phyloP scores from a whole-genome alignment of 2,888 invertebrate genomes.

The Lysandra bellargus region DNA sequence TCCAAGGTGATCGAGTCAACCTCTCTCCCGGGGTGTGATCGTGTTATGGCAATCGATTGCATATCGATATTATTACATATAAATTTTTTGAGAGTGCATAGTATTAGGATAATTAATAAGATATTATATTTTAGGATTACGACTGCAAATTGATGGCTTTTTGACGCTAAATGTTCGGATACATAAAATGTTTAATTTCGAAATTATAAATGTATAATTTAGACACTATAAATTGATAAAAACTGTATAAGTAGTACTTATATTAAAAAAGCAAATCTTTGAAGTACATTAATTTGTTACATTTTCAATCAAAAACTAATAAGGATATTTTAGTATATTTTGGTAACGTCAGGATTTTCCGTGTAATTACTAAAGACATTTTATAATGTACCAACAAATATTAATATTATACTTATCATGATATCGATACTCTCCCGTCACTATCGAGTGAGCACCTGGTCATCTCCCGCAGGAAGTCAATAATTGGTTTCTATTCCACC shows the following conservation, averaged over 20 bases:
- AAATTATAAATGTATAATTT: too few species aligned
- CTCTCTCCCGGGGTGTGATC: constrained; percentile 2
- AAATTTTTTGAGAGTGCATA: not conserved
- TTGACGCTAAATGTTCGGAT: too few species aligned
- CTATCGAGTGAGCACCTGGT: constrained; percentile 37
- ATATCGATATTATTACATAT: not conserved
- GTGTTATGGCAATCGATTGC: not conserved
- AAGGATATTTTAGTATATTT: too few species aligned
- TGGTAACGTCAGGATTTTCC: too few species aligned
- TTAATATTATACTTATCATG: not conserved
- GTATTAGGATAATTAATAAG: not conserved
- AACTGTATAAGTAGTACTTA: too few species aligned
- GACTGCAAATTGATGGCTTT: too few species aligned
- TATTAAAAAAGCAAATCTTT: too few species aligned
- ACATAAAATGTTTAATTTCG: too few species aligned
- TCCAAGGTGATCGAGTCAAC: not conserved
- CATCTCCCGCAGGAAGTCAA: constrained; percentile 43
- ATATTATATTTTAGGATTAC: not conserved
- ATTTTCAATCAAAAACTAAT: too few species aligned
- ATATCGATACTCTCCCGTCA: not conserved
- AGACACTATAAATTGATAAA: too few species aligned
- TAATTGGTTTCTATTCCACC: constrained; percentile 43
- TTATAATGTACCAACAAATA: constrained; percentile 1
- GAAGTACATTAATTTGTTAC: too few species aligned
- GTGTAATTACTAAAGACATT: too few species aligned